Conservation (phyloP, 2,797 vertebrate genomes). For the Artibeus lituratus region DNA sequence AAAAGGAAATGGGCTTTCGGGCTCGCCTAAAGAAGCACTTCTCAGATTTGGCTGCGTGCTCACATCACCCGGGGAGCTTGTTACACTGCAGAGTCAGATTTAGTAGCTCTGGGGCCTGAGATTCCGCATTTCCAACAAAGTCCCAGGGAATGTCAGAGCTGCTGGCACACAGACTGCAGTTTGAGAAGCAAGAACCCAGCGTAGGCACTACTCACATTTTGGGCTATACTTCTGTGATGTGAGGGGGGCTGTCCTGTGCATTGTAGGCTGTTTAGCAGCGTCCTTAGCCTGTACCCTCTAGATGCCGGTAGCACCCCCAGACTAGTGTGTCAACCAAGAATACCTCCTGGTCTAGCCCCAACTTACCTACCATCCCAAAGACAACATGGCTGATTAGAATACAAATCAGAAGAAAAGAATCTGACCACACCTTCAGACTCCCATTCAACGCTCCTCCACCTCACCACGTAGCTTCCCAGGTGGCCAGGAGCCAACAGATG, state of each 20-base stretch:
- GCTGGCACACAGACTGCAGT: not conserved
- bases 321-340: not conserved
- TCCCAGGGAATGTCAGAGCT: not conserved
- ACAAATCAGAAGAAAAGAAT: not conserved
- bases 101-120: not conserved
- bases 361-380: not conserved
- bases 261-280: not conserved
- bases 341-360: not conserved
- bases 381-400: not conserved
- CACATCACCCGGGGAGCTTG: not conserved
- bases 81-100: not conserved
- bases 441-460: not conserved
- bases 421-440: not conserved
- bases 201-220: not conserved
- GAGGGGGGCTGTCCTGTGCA: not conserved
- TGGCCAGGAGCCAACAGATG: not conserved
- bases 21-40: not conserved
- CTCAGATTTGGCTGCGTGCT: not conserved
- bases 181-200: not conserved
- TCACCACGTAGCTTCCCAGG: not conserved
- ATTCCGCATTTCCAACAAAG: not conserved
- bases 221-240: not conserved
- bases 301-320: not conserved
- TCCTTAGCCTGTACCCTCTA: not conserved
- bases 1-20: not conserved